Percentiles rank a stretch among this genome's conserved stretches.
These are phyloP conservation scores for Odontamblyopus rebecca DNA, from an alignment of 2,797 vertebrate species.

Conservation along the genomic window DNA sequence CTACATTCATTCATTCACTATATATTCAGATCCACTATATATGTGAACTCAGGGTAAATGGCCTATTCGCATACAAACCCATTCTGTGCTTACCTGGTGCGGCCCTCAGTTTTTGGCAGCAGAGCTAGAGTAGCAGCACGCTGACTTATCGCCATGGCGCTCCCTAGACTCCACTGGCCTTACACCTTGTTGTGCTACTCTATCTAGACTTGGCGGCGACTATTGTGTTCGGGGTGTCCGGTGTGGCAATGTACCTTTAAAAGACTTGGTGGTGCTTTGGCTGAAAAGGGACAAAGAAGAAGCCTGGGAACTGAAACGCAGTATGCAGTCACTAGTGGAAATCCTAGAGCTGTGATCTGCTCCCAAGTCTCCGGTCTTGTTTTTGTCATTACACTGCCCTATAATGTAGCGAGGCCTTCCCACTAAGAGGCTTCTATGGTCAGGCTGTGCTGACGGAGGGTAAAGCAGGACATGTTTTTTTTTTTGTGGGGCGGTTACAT, in stretches of 20 bases:
- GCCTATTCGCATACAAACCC: not conserved
- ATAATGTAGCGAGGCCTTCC: constrained; percentile 46
- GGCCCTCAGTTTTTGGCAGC: constrained; percentile 20
- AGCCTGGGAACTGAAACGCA: constrained; percentile 69
- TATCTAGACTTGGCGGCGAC: constrained; percentile 22
- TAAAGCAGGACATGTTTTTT: constrained; percentile 31
- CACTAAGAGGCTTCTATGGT: constrained; percentile 29
- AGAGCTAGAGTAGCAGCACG: constrained; percentile 18
- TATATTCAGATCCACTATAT: not conserved
- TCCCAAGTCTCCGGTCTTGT: constrained; percentile 54
- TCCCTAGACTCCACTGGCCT: constrained; percentile 16
- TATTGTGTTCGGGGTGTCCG: constrained; percentile 38
- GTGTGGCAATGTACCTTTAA: constrained; percentile 36
- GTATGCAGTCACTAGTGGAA: constrained; percentile 51
- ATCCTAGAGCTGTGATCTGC: constrained; percentile 55
- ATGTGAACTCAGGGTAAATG: not conserved
- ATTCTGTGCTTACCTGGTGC: constrained; percentile 9
- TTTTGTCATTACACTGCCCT: constrained; percentile 54
- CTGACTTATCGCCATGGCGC: constrained; percentile 17
- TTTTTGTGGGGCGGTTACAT: constrained; percentile 26
- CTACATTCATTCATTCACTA: no score
- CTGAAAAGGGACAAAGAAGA: constrained; percentile 58
- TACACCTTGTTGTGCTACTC: constrained; percentile 47
- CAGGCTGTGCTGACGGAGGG: constrained; percentile 28
- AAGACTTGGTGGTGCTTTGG: constrained; percentile 40